Percentiles rank a stretch among this genome's conserved stretches.
Conservation (phyloP, 2,888 invertebrate genomes). For the Cheilosia scutellata region DNA sequence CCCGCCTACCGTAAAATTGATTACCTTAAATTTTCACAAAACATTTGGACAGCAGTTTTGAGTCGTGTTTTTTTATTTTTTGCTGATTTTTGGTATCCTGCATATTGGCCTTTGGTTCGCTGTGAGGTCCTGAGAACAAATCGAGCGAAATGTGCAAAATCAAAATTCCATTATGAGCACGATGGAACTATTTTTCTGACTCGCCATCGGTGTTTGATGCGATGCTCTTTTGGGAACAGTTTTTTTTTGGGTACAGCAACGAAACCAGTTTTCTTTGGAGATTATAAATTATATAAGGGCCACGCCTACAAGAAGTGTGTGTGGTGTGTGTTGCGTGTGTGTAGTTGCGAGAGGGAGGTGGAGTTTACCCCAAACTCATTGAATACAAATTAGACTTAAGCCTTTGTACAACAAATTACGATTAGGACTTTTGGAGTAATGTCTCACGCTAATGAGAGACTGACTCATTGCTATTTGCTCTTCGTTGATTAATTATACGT, state of each 20-base stretch:
- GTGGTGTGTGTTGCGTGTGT: slow-evolving; percentile 33
- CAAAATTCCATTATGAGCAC: slow-evolving; percentile 59
- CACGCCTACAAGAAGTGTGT: slow-evolving; percentile 66
- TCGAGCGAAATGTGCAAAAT: slow-evolving; percentile 59
- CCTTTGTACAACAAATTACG: neutral
- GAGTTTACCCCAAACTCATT: slow-evolving; percentile 58
- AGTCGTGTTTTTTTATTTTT: neutral
- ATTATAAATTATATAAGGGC: slow-evolving; percentile 75
- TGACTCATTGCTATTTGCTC: slow-evolving; percentile 24
- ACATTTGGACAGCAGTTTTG: slow-evolving; percentile 64
- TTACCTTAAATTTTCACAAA: slow-evolving; percentile 66
- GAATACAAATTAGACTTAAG: slow-evolving; percentile 43
- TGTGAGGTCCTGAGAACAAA: slow-evolving; percentile 63
- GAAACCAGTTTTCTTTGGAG: slow-evolving; percentile 70
- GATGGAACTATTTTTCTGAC: slow-evolving; percentile 33
- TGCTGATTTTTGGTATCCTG: neutral
- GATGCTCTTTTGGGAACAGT: slow-evolving; percentile 46
- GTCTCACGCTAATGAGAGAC: slow-evolving; percentile 23
- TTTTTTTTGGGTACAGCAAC: slow-evolving; percentile 37
- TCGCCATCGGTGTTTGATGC: neutral
- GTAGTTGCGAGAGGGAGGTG: slow-evolving; percentile 55
- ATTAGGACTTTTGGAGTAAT: slow-evolving; percentile 10
- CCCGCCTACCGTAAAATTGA: slow-evolving; percentile 73
- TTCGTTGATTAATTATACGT: slow-evolving; percentile 46
- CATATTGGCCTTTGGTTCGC: slow-evolving; percentile 7